Evolutionary conservation across 1,140 invertebrate genomes (phyloP).

Genomic region (Danaus plexippus): DNA sequence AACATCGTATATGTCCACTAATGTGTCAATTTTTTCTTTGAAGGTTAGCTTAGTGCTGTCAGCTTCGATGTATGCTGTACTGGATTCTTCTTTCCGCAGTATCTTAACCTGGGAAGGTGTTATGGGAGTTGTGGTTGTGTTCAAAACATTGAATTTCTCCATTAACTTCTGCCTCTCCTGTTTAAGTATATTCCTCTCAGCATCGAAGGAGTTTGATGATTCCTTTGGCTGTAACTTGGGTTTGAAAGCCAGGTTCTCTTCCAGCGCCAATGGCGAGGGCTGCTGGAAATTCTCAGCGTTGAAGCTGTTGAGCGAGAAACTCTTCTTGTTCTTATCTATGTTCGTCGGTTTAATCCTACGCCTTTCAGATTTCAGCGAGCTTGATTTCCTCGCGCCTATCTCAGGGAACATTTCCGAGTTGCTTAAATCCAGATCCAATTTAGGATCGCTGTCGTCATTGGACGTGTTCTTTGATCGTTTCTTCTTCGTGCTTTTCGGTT

Average conservation of each 20-base stretch:
- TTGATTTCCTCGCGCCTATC: constrained; percentile 55
- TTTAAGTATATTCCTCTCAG: constrained; percentile 59
- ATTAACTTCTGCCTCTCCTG: constrained; percentile 63
- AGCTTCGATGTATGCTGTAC: constrained; percentile 31
- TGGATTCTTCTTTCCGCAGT: constrained; percentile 35
- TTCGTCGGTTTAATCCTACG: constrained; percentile 64
- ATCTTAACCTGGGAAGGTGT: constrained; percentile 49
- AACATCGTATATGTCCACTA: constrained; percentile 53
- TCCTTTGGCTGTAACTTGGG: constrained; percentile 53
- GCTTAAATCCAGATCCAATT: constrained; percentile 51
- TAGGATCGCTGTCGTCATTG: constrained; percentile 39
- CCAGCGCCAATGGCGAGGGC: constrained; percentile 32
- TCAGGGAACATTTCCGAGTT: constrained; percentile 60
- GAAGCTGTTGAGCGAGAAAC: constrained; percentile 54
- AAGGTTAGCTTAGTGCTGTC: constrained; percentile 40
- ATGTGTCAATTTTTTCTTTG: constrained; percentile 50
- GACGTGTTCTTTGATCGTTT: constrained; percentile 44
- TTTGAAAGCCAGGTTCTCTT: constrained; percentile 63
- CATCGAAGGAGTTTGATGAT: constrained; percentile 45
- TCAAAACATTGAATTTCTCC: constrained; percentile 66
- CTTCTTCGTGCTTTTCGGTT: constrained; percentile 49
- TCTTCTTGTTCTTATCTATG: constrained; percentile 51
- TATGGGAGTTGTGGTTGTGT: constrained; percentile 35
- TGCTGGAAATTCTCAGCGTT: constrained; percentile 43
- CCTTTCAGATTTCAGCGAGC: constrained; percentile 43